phyloP scores from a whole-genome alignment of 1,140 invertebrate genomes.

The Hirudo medicinalis region DNA sequence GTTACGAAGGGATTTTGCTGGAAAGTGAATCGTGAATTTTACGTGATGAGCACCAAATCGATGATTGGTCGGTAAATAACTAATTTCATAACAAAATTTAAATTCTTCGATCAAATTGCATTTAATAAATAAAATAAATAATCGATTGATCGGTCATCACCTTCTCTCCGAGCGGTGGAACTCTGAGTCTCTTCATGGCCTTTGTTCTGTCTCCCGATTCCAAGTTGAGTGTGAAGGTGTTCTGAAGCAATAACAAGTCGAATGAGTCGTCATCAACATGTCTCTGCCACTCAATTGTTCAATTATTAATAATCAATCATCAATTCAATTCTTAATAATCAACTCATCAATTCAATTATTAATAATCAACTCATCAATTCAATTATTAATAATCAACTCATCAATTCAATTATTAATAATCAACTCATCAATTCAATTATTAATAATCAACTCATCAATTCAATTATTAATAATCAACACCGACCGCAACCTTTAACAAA shows the following conservation, averaged over 20 bases:
- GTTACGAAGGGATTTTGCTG: slow-evolving; percentile 86
- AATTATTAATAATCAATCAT: neutral
- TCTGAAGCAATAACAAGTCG: slow-evolving; percentile 27
- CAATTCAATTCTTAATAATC: too few species aligned
- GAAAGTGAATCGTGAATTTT: neutral
- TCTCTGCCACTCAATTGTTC: neutral
- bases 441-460: neutral
- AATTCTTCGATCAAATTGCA: too few species aligned
- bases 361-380: neutral
- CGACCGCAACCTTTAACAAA: too few species aligned
- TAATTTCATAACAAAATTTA: too few species aligned
- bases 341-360: neutral
- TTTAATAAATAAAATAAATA: slow-evolving; percentile 13
- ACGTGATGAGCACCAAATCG: too few species aligned
- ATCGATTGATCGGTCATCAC: slow-evolving; percentile 25
- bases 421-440: neutral
- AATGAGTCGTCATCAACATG: neutral
- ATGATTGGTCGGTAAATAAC: too few species aligned
- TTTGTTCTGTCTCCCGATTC: slow-evolving; percentile 87
- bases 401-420: too few species aligned
- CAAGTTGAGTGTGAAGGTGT: slow-evolving; percentile 69
- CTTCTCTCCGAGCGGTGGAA: slow-evolving; percentile 87
- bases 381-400: neutral
- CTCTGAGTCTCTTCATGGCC: slow-evolving; percentile 88
- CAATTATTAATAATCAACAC: neutral